Evolutionary conservation across 1,140 invertebrate genomes (phyloP).

Genomic region (Scaptomyza pallida): DNA sequence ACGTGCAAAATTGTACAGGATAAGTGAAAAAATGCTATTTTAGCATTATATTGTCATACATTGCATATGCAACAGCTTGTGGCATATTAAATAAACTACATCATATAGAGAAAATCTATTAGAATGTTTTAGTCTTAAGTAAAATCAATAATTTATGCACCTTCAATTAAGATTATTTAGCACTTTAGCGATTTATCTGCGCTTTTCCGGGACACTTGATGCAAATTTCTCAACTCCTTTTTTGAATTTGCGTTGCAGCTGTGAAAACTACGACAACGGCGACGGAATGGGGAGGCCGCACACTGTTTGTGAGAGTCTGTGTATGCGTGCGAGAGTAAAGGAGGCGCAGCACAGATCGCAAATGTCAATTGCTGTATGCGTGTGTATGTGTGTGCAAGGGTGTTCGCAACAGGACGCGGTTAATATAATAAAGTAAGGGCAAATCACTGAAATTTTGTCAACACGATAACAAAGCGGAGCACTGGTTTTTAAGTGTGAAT

Average conservation of each 20-base stretch:
- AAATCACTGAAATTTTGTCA: neutral
- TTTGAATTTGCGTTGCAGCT: constrained; percentile 77
- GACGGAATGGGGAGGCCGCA: constrained; percentile 44
- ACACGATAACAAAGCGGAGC: neutral
- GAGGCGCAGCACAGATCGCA: constrained; percentile 56
- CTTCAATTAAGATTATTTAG: constrained; percentile 29
- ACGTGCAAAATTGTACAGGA: constrained; percentile 27
- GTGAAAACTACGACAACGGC: constrained; percentile 52
- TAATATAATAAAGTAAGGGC: neutral
- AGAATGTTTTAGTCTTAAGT: constrained; percentile 7
- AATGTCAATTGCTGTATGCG: constrained; percentile 27
- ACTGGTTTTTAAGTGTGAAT: neutral
- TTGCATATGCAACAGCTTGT: constrained; percentile 41
- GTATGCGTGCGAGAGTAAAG: constrained; percentile 45
- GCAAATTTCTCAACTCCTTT: constrained; percentile 58
- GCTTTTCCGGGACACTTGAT: constrained; percentile 14
- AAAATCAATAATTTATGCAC: constrained; percentile 61
- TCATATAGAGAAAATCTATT: constrained; percentile 5
- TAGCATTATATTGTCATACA: neutral
- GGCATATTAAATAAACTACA: constrained; percentile 19
- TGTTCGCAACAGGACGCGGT: constrained; percentile 30
- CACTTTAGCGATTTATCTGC: constrained; percentile 8
- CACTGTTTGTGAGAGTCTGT: constrained; percentile 13
- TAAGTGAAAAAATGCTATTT: constrained; percentile 8
- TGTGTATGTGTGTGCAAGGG: constrained; percentile 26